phyloP scores from a whole-genome alignment of 2,113 vertebrate genomes.

The Poecilia latipinna region DNA sequence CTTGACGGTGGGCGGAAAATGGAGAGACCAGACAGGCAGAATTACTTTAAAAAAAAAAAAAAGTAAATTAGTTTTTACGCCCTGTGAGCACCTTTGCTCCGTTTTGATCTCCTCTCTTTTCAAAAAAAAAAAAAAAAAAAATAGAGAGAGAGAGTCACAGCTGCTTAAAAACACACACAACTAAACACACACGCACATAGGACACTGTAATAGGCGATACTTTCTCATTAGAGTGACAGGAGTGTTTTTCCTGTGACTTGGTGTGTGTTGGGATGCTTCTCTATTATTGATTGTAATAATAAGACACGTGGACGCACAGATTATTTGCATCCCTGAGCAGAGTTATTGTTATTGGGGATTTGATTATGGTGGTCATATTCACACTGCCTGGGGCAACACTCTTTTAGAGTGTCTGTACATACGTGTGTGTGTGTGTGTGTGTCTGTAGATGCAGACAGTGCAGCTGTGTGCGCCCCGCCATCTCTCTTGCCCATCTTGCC shows the following conservation, averaged over 20 bases:
- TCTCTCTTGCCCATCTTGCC: constrained; percentile 65
- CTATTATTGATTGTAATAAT: constrained; percentile 83
- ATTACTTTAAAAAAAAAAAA: constrained; percentile 33
- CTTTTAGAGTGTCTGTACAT: constrained; percentile 57
- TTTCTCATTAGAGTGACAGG: constrained; percentile 79
- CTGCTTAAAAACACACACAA: constrained; percentile 43
- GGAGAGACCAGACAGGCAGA: constrained; percentile 35
- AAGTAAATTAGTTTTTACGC: constrained; percentile 68
- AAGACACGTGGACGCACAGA: constrained; percentile 78
- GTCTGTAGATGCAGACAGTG: constrained; percentile 30
- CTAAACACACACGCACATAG: constrained; percentile 16
- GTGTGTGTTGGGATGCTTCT: constrained; percentile 57
- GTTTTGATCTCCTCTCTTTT: constrained; percentile 57
- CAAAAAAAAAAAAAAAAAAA: background rate
- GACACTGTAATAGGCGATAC: constrained; percentile 59
- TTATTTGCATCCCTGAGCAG: constrained; percentile 82
- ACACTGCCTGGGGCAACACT: constrained; percentile 66
- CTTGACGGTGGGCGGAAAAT: constrained; percentile 12
- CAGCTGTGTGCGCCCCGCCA: constrained; percentile 55
- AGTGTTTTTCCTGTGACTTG: constrained; percentile 56
- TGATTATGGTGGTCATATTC: constrained; percentile 77
- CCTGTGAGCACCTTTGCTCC: constrained; percentile 60
- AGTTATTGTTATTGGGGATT: constrained; percentile 79
- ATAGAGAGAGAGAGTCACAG: constrained; percentile 40
- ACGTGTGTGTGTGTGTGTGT: constrained; percentile 16